A percentile compares a stretch with the other conserved stretches of the same genome.
phyloP scores from a whole-genome alignment of 2,888 invertebrate genomes.

The Synanthedon andrenaeformis region DNA sequence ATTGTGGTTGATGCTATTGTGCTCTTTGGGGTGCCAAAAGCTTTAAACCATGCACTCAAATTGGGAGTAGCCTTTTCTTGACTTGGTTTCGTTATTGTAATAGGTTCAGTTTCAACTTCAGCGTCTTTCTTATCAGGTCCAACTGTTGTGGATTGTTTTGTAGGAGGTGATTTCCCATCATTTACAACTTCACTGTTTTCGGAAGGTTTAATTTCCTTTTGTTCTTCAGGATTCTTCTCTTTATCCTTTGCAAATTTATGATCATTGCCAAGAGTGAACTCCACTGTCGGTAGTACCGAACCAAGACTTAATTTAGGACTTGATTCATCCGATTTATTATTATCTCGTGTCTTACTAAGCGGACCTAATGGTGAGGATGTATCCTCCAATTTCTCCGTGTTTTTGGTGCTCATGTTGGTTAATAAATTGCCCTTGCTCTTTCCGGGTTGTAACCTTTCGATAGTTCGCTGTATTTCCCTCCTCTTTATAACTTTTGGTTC shows the following conservation, averaged over 20 bases:
- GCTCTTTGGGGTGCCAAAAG: slow-evolving; percentile 87
- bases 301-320: slow-evolving; percentile 88
- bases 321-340: slow-evolving; percentile 73
- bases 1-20: slow-evolving; percentile 59
- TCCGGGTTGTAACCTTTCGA: slow-evolving; percentile 86
- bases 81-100: slow-evolving; percentile 45
- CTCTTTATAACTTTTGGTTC: slow-evolving; percentile 61
- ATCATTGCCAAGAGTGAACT: slow-evolving; percentile 74
- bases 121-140: slow-evolving; percentile 42
- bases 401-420: slow-evolving; percentile 73
- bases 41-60: slow-evolving; percentile 92
- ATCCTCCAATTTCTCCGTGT: slow-evolving; percentile 71
- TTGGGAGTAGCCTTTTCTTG: slow-evolving; percentile 84
- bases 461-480: slow-evolving; percentile 83
- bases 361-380: slow-evolving; percentile 57
- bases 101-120: slow-evolving; percentile 52
- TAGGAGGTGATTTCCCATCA: slow-evolving; percentile 18
- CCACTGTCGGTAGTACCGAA: slow-evolving; percentile 81
- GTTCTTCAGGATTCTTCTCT: slow-evolving; percentile 17
- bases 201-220: slow-evolving; percentile 7
- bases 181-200: slow-evolving; percentile 14
- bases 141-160: slow-evolving; percentile 23
- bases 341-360: slow-evolving; percentile 70
- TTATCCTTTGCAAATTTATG: slow-evolving; percentile 69
- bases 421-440: slow-evolving; percentile 89